phyloP scores from a whole-genome alignment of 64 coral and sea anemone genomes.

The Stichodactyla helianthus region DNA sequence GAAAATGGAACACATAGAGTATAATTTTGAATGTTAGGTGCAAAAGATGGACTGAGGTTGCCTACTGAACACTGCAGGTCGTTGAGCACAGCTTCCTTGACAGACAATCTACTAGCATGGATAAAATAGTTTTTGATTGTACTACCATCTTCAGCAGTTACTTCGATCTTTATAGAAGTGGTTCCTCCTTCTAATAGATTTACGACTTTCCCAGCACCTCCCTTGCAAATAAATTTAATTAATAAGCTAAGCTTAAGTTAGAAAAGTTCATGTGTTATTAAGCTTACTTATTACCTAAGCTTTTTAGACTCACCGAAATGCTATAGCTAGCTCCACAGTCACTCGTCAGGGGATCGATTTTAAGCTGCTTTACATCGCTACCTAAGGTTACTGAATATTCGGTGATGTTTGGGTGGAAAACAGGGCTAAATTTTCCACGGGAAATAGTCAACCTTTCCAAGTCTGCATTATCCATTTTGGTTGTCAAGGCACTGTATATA shows the following conservation, averaged over 20 bases:
- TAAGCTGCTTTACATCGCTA: constrained; percentile 84
- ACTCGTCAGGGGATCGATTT: constrained; percentile 91
- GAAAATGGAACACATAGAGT: constrained; percentile 41
- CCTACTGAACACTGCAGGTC: constrained; percentile 59
- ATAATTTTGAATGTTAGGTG: constrained; percentile 50
- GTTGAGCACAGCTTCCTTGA: constrained; percentile 69
- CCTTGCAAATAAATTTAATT: constrained; percentile 43
- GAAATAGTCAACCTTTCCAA: constrained; percentile 75
- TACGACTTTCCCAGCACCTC: constrained; percentile 64
- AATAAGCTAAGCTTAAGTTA: no score
- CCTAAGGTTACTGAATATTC: constrained; percentile 85
- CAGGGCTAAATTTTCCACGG: constrained; percentile 80
- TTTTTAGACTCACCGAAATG: constrained; percentile 75
- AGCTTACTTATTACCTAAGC: no score
- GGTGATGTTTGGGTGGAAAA: constrained; percentile 73
- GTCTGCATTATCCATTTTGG: constrained; percentile 88
- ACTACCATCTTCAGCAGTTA: constrained; percentile 83
- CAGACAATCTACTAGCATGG: constrained; percentile 60
- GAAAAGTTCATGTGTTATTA: no score
- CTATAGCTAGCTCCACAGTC: constrained; percentile 84
- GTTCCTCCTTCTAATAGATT: constrained; percentile 73
- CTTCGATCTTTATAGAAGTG: constrained; percentile 88
- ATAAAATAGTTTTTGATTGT: constrained; percentile 90
- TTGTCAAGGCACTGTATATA: neutral
- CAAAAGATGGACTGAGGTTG: constrained; percentile 55